Evolutionary conservation across 2,113 vertebrate species (phyloP).

Genomic region (Macquaria ambigua): DNA sequence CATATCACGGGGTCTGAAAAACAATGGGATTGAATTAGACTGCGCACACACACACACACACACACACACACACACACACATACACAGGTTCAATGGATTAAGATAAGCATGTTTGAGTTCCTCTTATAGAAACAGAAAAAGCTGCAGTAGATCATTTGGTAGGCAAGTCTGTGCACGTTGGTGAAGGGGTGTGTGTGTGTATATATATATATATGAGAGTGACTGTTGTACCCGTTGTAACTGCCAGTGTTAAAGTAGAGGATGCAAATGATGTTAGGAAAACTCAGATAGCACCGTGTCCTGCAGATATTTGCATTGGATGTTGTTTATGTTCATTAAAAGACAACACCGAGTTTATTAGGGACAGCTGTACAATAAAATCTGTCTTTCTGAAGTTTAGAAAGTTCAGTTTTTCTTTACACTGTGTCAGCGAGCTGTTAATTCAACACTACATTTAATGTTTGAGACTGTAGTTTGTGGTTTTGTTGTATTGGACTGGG

Average conservation of each 20-base stretch:
- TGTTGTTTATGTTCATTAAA: neutral
- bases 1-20: slow-evolving; percentile 8
- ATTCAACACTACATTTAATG: neutral
- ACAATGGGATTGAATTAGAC: slow-evolving; percentile 15
- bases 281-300: neutral
- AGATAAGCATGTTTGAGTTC: slow-evolving; percentile 52
- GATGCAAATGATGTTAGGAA: slow-evolving; percentile 54
- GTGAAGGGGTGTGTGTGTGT: neutral
- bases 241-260: slow-evolving; percentile 37
- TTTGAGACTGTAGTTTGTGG: neutral
- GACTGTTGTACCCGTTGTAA: slow-evolving; percentile 51
- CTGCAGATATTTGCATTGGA: slow-evolving; percentile 17
- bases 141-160: slow-evolving; percentile 8
- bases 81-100: neutral
- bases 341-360: neutral
- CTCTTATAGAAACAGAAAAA: slow-evolving; percentile 45
- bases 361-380: neutral
- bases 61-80: slow-evolving; percentile 12
- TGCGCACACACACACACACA: neutral
- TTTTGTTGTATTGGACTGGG: neutral
- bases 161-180: slow-evolving; percentile 6
- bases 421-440: neutral
- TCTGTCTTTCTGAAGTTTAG: neutral
- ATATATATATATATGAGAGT: neutral
- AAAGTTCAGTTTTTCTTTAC: neutral